These are phyloP conservation scores for Linnaemya tessellans DNA, from an alignment of 2,888 invertebrate genomes.

Conservation along the genomic window DNA sequence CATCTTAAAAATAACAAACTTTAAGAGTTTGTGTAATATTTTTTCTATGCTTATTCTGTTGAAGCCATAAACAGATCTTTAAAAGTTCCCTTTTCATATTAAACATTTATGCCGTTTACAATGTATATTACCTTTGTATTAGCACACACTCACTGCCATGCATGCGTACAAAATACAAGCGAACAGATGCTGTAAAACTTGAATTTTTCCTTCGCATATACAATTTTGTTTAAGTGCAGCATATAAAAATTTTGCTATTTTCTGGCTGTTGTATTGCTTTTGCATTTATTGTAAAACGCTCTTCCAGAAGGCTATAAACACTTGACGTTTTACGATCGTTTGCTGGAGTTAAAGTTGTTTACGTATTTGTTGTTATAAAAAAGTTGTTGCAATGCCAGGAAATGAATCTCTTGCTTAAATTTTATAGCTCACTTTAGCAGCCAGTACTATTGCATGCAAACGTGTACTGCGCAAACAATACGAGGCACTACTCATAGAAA, in stretches of 20 bases:
- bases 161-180: background rate
- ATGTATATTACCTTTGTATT: constrained; percentile 42
- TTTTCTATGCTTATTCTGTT: constrained; percentile 19
- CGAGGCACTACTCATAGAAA: constrained; percentile 21
- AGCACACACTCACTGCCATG: background rate
- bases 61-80: constrained; percentile 63
- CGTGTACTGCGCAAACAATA: background rate
- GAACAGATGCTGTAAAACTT: constrained; percentile 27
- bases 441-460: constrained; percentile 7
- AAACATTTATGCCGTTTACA: constrained; percentile 59
- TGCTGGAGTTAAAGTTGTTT: constrained; percentile 42
- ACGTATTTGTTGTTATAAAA: constrained; percentile 43
- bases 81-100: constrained; percentile 48
- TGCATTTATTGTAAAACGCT: constrained; percentile 41
- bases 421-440: constrained; percentile 53
- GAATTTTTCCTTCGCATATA: constrained; percentile 15
- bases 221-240: constrained; percentile 45
- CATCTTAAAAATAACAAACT: constrained; percentile 19
- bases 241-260: constrained; percentile 46
- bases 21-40: constrained; percentile 17
- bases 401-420: constrained; percentile 63
- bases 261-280: constrained; percentile 32
- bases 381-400: constrained; percentile 53
- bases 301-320: constrained; percentile 68
- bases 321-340: constrained; percentile 70